These are phyloP conservation scores for Morinoia aosen DNA, from an alignment of 2,888 invertebrate genomes.

Conservation along the genomic window DNA sequence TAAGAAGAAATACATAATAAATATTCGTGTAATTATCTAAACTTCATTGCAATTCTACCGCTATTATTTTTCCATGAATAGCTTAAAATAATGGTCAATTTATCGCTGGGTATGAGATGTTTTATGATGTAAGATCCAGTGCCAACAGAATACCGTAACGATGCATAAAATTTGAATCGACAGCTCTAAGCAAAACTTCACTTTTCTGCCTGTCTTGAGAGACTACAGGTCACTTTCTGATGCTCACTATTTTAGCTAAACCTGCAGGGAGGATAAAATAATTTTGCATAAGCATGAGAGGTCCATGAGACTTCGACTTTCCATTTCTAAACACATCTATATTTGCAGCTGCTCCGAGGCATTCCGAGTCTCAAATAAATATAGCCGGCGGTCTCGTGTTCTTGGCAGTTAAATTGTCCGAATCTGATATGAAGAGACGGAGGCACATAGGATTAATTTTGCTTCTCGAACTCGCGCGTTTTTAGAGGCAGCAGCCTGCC, in stretches of 20 bases:
- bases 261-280: background rate
- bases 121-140: background rate
- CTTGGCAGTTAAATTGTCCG: background rate
- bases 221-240: background rate
- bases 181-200: background rate
- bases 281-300: background rate
- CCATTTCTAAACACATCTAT: background rate
- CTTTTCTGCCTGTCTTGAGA: background rate
- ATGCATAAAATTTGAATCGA: background rate
- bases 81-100: background rate
- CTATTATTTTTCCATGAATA: background rate
- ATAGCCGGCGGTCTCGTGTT: background rate
- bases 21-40: too few relatives aligned
- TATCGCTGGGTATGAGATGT: background rate
- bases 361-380: background rate
- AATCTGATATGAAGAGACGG: constrained; percentile 12
- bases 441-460: background rate
- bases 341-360: background rate
- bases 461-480: background rate
- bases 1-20: too few relatives aligned
- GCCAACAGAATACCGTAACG: background rate
- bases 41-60: too few relatives aligned
- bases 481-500: background rate
- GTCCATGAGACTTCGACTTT: background rate
- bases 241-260: background rate